Conservation (phyloP, 2,888 invertebrate genomes). For the Drosophila koepferae region DNA sequence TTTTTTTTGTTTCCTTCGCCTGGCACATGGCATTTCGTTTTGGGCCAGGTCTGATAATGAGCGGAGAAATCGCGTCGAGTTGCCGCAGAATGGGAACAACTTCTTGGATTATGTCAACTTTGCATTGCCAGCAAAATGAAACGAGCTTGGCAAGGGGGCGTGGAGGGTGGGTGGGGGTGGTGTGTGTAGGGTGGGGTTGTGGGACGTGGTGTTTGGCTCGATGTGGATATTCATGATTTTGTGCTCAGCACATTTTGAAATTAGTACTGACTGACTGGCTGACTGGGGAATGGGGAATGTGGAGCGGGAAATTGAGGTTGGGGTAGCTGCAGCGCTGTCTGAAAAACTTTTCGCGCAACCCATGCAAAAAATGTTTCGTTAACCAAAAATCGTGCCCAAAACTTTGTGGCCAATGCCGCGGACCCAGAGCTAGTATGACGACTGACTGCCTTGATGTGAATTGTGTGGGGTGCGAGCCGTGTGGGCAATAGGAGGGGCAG, state of each 20-base stretch:
- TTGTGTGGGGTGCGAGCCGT: background rate
- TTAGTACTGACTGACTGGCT: slow-evolving; percentile 35
- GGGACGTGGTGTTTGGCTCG: background rate
- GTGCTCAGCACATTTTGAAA: slow-evolving; percentile 62
- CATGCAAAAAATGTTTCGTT: slow-evolving; percentile 66
- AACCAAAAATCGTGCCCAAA: slow-evolving; percentile 80
- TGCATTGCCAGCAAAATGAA: slow-evolving; percentile 37
- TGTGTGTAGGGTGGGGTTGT: too few relatives aligned
- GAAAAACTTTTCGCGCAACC: slow-evolving; percentile 59
- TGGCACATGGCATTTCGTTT: slow-evolving; percentile 19
- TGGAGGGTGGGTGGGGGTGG: too few relatives aligned
- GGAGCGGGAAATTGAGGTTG: background rate
- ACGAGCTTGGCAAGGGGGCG: too few relatives aligned
- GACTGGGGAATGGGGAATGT: background rate
- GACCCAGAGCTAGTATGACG: slow-evolving; percentile 45
- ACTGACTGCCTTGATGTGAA: slow-evolving; percentile 16
- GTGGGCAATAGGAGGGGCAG: background rate
- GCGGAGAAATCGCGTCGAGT: slow-evolving; percentile 11
- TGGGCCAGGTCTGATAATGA: slow-evolving; percentile 45
- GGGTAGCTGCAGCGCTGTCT: background rate
- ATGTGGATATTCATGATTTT: slow-evolving; percentile 18
- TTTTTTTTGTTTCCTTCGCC: slow-evolving; percentile 11
- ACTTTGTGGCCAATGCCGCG: slow-evolving; percentile 69
- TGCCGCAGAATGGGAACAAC: slow-evolving; percentile 23
- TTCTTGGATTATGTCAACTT: slow-evolving; percentile 50